Percentiles rank a stretch among this genome's conserved stretches.
phyloP scores from a whole-genome alignment of 1,140 invertebrate species.

The Chironomus striatipennis region DNA sequence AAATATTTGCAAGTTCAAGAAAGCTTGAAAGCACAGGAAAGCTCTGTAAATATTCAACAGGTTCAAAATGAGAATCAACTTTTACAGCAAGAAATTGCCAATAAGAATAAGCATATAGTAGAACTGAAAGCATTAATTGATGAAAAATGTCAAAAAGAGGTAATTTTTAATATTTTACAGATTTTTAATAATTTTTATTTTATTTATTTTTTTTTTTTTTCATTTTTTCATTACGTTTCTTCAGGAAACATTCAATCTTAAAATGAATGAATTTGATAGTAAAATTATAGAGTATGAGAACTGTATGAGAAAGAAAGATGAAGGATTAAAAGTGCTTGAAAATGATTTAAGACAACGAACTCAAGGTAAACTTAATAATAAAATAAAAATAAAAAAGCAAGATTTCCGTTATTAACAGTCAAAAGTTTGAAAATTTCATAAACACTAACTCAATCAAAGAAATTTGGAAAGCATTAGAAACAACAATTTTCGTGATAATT shows the following conservation, averaged over 20 bases:
- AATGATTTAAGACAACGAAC: neutral
- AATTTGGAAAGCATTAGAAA: too few relatives aligned
- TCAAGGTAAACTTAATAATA: neutral
- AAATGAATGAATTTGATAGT: neutral
- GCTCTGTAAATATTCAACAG: conserved; percentile 33
- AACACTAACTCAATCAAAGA: too few relatives aligned
- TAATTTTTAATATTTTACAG: too few relatives aligned
- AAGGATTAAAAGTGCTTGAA: neutral
- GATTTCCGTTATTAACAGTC: too few relatives aligned
- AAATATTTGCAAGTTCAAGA: conserved; percentile 35
- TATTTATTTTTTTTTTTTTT: neutral
- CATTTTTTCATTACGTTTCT: neutral
- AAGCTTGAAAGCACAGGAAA: conserved; percentile 33
- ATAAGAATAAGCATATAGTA: neutral
- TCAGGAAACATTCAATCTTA: neutral
- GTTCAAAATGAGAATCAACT: conserved; percentile 23
- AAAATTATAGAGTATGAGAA: neutral
- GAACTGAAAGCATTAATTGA: neutral
- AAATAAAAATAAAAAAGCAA: too few relatives aligned
- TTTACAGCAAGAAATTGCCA: conserved; percentile 32
- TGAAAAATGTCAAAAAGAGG: neutral
- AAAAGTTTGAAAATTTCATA: too few relatives aligned
- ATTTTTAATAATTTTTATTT: neutral
- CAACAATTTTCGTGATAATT: too few relatives aligned
- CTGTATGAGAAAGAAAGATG: neutral